A percentile compares a stretch with the other conserved stretches of the same genome.
phyloP scores from a whole-genome alignment of 2,113 vertebrate species.

The Hemiscyllium ocellatum region DNA sequence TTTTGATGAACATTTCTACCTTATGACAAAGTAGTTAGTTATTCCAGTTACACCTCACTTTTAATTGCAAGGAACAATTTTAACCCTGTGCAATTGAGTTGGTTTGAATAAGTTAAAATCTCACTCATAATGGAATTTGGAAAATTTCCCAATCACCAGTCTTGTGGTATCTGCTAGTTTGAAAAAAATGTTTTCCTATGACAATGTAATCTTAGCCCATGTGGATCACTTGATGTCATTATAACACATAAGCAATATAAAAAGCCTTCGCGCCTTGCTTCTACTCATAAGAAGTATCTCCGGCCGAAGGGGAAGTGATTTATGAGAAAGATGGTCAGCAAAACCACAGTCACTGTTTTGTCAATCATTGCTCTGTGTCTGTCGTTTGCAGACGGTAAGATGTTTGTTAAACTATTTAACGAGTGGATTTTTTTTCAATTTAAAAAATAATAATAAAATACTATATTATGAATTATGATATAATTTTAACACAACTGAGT shows the following conservation, averaged over 20 bases:
- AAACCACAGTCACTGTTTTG: not conserved
- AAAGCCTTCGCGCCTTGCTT: not conserved
- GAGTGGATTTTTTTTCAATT: no score
- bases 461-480: not conserved
- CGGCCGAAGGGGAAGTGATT: not conserved
- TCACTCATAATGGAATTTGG: not conserved
- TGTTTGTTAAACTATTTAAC: not conserved
- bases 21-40: not conserved
- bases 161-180: not conserved
- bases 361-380: not conserved
- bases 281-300: not conserved
- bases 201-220: not conserved
- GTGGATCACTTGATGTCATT: slow-evolving; percentile 1
- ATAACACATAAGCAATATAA: not conserved
- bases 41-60: not conserved
- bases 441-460: not conserved
- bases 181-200: not conserved
- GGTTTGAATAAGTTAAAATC: not conserved
- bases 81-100: no score
- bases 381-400: slow-evolving; percentile 8
- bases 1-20: not conserved
- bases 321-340: not conserved
- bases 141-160: not conserved
- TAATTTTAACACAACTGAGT: not conserved
- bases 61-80: not conserved